phyloP scores from a whole-genome alignment of 1,140 invertebrate species.

The Geopemphigus sp. region DNA sequence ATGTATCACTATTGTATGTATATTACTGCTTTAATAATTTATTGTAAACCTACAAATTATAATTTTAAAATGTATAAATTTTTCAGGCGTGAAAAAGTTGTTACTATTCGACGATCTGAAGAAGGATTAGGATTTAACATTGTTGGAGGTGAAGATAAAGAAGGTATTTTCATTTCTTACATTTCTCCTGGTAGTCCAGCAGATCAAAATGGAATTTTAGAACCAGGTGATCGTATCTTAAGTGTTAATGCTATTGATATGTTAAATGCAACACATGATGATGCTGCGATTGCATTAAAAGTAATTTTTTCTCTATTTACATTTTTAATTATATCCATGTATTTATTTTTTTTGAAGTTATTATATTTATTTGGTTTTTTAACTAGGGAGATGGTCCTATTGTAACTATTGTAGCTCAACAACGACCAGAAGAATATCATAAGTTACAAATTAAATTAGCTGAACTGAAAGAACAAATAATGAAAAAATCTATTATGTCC shows the following conservation, averaged over 20 bases:
- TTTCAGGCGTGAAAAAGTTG: conserved; percentile 34
- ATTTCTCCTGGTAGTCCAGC: conserved; percentile 94
- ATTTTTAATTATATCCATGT: neutral
- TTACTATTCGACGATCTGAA: conserved; percentile 36
- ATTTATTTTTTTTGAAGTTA: neutral
- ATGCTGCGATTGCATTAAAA: conserved; percentile 80
- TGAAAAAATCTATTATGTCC: conserved; percentile 56
- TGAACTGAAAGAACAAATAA: conserved; percentile 89
- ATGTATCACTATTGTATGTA: conserved; percentile 31
- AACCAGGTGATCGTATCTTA: conserved; percentile 88
- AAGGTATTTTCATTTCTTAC: conserved; percentile 98
- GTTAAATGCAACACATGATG: conserved; percentile 89
- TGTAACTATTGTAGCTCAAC: conserved; percentile 89
- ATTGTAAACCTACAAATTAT: neutral
- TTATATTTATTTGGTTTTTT: neutral
- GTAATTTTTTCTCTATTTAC: neutral
- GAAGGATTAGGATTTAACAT: conserved; percentile 93
- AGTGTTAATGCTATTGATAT: conserved; percentile 89
- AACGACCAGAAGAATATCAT: conserved; percentile 96
- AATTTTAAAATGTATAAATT: neutral
- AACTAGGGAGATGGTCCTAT: conserved; percentile 81
- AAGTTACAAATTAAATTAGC: conserved; percentile 96
- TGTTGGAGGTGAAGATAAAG: conserved; percentile 96
- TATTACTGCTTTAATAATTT: neutral
- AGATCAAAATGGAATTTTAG: conserved; percentile 83